Percentiles rank a stretch among this genome's conserved stretches.
Evolutionary conservation across 2,113 vertebrate genomes (phyloP).

Genomic region (Tachycineta bicolor): DNA sequence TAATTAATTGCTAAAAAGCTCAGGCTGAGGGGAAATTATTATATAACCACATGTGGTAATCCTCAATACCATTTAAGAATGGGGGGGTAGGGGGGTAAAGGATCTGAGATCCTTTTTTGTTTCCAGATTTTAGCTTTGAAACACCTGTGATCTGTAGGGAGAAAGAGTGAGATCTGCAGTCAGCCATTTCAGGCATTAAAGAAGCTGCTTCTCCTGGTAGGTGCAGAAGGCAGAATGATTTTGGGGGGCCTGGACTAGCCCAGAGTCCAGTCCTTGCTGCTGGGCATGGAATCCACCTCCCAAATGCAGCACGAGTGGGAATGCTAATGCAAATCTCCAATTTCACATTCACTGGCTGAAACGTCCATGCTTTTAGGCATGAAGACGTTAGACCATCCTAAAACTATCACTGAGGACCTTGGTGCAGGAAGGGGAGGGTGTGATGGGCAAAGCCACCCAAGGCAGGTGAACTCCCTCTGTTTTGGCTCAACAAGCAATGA

Average conservation of each 20-base stretch:
- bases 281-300: neutral
- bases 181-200: neutral
- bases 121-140: neutral
- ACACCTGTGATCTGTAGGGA: neutral
- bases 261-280: neutral
- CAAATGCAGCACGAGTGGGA: rapidly evolving
- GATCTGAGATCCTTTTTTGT: neutral
- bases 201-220: neutral
- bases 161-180: neutral
- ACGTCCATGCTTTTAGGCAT: neutral
- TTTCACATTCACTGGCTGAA: neutral
- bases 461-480: neutral
- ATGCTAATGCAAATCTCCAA: neutral
- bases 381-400: neutral
- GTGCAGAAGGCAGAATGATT: neutral
- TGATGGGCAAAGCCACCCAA: neutral
- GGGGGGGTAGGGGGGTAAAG: neutral
- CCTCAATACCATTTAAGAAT: neutral
- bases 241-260: neutral
- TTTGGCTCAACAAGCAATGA: neutral
- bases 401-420: neutral
- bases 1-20: conserved; percentile 60
- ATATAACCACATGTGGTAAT: conserved; percentile 4
- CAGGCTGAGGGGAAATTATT: conserved; percentile 14
- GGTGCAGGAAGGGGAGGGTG: neutral